Conservation (phyloP, 2,797 vertebrate species). For the Schizopygopsis pylzovi region DNA sequence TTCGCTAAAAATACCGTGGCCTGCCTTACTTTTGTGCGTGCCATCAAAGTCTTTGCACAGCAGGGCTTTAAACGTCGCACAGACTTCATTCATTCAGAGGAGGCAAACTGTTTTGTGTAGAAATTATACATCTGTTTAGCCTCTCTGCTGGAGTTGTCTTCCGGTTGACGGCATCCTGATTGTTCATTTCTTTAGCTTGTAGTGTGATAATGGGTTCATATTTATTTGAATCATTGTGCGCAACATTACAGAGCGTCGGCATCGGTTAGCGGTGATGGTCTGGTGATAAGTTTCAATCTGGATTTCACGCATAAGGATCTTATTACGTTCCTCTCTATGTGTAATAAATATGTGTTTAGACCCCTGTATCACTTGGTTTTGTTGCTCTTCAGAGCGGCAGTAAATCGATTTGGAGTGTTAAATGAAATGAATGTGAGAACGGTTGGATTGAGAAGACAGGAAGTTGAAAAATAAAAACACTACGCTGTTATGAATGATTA, state of each 20-base stretch:
- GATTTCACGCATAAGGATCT: conserved; percentile 75
- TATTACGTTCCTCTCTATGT: conserved; percentile 66
- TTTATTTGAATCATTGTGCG: conserved; percentile 67
- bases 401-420: conserved; percentile 65
- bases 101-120: conserved; percentile 70
- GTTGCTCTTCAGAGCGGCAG: conserved; percentile 54
- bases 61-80: conserved; percentile 56
- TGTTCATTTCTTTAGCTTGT: conserved; percentile 68
- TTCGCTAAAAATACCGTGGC: conserved; percentile 82
- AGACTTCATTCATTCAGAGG: conserved; percentile 59
- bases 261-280: conserved; percentile 58
- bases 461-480: conserved; percentile 23
- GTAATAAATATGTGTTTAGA: conserved; percentile 75
- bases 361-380: conserved; percentile 65
- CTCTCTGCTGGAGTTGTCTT: conserved; percentile 70
- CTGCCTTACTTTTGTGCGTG: conserved; percentile 81
- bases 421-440: conserved; percentile 66
- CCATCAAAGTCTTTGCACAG: conserved; percentile 76
- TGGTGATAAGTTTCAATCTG: conserved; percentile 71
- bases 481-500: not conserved
- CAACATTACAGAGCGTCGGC: conserved; percentile 56
- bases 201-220: conserved; percentile 70
- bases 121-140: conserved; percentile 74
- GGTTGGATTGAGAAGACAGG: conserved; percentile 38
- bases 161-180: conserved; percentile 58